Base-by-base conservation (phyloP, 2,888 invertebrate species). In the Phengaris alcon region DNA sequence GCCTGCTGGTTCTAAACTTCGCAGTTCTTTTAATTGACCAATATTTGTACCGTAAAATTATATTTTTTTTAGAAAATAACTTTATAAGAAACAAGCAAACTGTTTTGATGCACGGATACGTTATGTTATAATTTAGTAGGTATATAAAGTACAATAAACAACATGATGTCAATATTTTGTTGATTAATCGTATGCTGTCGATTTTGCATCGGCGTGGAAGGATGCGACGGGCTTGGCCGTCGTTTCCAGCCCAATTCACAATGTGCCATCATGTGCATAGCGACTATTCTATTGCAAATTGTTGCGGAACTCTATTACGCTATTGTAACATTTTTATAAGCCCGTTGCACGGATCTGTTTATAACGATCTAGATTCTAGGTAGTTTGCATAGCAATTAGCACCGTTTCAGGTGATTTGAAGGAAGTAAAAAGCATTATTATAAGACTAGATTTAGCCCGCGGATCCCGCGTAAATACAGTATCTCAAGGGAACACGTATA, bases 171-270 rank as follows among this genome's bases (percentile, higher is more conserved):
- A 35, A 35, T 35, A 68, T 75, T 68, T 74, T 54, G 59, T 64
- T 79, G 80, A 80, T 79, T 82, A 82, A 82, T 81, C 79, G n/a
- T 48, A 46, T 44, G 64, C 48, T 77, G 74, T 64, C 68, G 59
- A 72, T 73, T 68, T 73, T 75, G 74, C 74, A 73, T 84, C 81
- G 82, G 86, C 87, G 86, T 91, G 88, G 90, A 90, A 89, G 89
- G 87, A 85, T 82, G 81, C 12, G 64, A 69, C 69, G 52, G 82
- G 82, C 80, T 80, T 79, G 78, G 78, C 80, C 80, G 84, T 81
- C 84, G 87, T 90, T 90, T 90, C 88, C 90, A 84, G 83, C 88
- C 90, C 86, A 87, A 86, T 90, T 89, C 86, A 83, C 87, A 84
- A 80, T 82, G 85, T 82, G 82, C 82, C 76, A 76, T 81, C 78